Evolutionary conservation across 2,113 vertebrate species (phyloP).

Genomic region (Cyprinodon tularosa): DNA sequence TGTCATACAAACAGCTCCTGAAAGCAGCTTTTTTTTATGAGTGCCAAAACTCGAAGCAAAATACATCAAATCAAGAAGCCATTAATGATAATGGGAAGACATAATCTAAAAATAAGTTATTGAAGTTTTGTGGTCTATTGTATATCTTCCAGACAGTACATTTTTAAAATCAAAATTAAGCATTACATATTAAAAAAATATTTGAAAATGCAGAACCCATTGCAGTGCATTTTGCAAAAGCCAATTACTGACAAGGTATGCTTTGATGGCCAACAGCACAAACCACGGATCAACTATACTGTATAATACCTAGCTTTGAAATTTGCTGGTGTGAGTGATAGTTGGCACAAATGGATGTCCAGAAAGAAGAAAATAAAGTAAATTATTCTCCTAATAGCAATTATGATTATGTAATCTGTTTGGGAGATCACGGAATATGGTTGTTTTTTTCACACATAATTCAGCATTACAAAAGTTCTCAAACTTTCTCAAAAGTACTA

Average conservation of each 20-base stretch:
- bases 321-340: background rate
- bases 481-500: background rate
- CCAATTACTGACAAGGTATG: background rate
- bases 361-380: background rate
- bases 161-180: constrained; percentile 12
- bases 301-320: background rate
- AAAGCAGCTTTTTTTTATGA: constrained; percentile 15
- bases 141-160: background rate
- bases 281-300: background rate
- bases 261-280: background rate
- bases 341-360: background rate
- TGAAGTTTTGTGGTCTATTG: background rate
- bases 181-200: background rate
- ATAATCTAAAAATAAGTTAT: background rate
- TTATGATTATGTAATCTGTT: background rate
- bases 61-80: background rate
- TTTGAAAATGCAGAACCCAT: background rate
- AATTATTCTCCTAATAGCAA: background rate
- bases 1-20: constrained; percentile 32
- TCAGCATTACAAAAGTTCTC: background rate
- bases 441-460: background rate
- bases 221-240: background rate
- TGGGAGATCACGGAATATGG: background rate
- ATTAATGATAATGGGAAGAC: constrained; percentile 19
- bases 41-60: constrained; percentile 14